A percentile compares a stretch with the other conserved stretches of the same genome.
These are phyloP conservation scores for Ophion costatus DNA, from an alignment of 2,888 invertebrate species.

Conservation along the genomic window DNA sequence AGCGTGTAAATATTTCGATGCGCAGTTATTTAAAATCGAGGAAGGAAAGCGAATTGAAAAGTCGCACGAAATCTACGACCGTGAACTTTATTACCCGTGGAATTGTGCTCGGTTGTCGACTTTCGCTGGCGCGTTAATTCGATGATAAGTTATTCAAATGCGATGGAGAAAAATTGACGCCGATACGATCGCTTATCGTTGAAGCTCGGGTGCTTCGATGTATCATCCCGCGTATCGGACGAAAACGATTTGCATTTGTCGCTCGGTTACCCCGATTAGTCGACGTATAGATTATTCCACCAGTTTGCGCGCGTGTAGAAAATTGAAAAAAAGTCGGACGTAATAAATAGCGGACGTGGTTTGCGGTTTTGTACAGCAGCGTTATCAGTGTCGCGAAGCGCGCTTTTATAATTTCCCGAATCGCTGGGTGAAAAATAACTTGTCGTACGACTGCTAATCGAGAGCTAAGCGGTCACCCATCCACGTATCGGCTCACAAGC, in stretches of 20 bases:
- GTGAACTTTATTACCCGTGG: constrained; percentile 8
- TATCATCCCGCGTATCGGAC: background rate
- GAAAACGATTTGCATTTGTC: constrained; percentile 47
- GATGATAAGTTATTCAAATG: constrained; percentile 29
- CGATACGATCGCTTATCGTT: constrained; percentile 46
- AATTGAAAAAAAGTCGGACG: background rate
- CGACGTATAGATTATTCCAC: constrained; percentile 25
- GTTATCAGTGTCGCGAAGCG: constrained; percentile 7
- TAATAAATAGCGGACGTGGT: constrained; percentile 13
- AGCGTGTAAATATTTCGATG: too few relatives aligned
- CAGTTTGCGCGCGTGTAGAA: background rate
- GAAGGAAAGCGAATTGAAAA: background rate
- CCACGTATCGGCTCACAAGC: background rate
- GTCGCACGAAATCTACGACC: background rate
- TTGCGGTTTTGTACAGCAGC: background rate
- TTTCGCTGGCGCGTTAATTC: constrained; percentile 13
- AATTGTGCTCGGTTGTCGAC: background rate
- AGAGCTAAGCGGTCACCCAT: background rate
- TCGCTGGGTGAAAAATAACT: background rate
- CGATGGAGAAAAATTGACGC: constrained; percentile 4
- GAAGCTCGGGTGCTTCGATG: constrained; percentile 12
- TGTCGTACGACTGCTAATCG: background rate
- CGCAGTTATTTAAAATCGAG: background rate
- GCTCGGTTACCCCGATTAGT: constrained; percentile 38
- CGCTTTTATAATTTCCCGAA: background rate